Conservation (phyloP, 2,888 invertebrate species). For the Drosophila putrida region DNA sequence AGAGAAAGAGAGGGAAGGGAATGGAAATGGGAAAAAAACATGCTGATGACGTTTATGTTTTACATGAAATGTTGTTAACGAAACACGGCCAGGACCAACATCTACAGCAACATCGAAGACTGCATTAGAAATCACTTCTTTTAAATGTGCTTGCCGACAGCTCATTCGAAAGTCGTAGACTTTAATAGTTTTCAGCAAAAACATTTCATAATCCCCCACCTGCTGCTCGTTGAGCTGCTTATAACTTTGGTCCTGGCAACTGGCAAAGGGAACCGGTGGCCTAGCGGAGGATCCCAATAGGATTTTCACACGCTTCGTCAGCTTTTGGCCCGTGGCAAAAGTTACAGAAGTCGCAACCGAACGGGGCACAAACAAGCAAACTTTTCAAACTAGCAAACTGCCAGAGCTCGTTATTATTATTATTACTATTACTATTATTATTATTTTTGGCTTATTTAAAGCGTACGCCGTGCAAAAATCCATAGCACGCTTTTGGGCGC, state of each 20-base stretch:
- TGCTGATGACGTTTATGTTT: constrained; percentile 39
- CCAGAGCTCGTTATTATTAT: constrained; percentile 66
- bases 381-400: constrained; percentile 61
- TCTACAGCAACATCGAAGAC: constrained; percentile 2
- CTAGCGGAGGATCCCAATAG: constrained; percentile 41
- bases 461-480: constrained; percentile 25
- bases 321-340: constrained; percentile 53
- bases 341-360: constrained; percentile 51
- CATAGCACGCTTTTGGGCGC: constrained; percentile 49
- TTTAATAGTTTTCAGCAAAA: constrained; percentile 64
- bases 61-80: constrained; percentile 19
- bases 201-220: constrained; percentile 67
- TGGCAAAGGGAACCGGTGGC: background rate
- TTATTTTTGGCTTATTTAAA: constrained; percentile 59
- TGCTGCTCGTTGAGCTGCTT: constrained; percentile 70
- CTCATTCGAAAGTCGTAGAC: constrained; percentile 13
- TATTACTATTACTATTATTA: constrained; percentile 48
- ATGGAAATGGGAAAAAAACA: constrained; percentile 1
- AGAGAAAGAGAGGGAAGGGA: background rate
- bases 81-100: background rate
- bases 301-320: constrained; percentile 53
- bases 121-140: constrained; percentile 27
- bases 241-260: constrained; percentile 56
- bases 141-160: constrained; percentile 47
- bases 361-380: constrained; percentile 66